A percentile compares a stretch with the other conserved stretches of the same genome.
Evolutionary conservation across 1,140 invertebrate genomes (phyloP).

Genomic region (Bombus breviceps): DNA sequence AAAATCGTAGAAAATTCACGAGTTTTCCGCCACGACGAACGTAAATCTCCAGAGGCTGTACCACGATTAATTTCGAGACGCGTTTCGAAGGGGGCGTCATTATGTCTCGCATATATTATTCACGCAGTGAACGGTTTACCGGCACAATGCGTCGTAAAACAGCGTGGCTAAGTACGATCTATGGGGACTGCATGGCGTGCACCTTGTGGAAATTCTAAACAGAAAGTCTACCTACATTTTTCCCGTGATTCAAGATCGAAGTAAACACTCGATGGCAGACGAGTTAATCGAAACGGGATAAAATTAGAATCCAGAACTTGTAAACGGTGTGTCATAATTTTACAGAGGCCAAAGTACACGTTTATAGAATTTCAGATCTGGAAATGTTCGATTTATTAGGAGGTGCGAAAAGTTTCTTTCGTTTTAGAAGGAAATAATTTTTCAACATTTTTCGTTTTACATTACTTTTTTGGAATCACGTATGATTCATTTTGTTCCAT

Average conservation of each 20-base stretch:
- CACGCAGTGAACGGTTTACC: conserved; percentile 28
- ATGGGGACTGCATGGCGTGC: background rate
- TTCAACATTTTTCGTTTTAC: too few relatives aligned
- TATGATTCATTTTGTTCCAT: too few relatives aligned
- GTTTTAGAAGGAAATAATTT: too few relatives aligned
- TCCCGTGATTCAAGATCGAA: background rate
- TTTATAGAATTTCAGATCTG: background rate
- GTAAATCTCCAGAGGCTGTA: background rate
- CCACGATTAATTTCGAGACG: conserved; percentile 4
- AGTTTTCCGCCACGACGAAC: background rate
- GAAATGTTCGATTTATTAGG: background rate
- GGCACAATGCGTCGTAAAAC: conserved; percentile 33
- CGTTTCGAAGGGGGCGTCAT: background rate
- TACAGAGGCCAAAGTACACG: background rate
- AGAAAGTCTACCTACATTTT: background rate
- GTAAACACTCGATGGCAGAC: too few relatives aligned
- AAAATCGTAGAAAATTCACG: background rate
- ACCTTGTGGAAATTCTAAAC: background rate
- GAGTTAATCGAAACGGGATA: background rate
- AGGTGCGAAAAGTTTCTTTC: too few relatives aligned
- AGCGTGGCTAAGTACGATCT: conserved; percentile 30
- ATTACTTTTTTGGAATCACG: too few relatives aligned
- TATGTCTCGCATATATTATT: background rate
- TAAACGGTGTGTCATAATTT: background rate
- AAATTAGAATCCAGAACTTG: background rate